Percentiles rank a stretch among this genome's conserved stretches.
Conservation (phyloP, 64 coral and sea anemone genomes). For the Cladopsammia gracilis region DNA sequence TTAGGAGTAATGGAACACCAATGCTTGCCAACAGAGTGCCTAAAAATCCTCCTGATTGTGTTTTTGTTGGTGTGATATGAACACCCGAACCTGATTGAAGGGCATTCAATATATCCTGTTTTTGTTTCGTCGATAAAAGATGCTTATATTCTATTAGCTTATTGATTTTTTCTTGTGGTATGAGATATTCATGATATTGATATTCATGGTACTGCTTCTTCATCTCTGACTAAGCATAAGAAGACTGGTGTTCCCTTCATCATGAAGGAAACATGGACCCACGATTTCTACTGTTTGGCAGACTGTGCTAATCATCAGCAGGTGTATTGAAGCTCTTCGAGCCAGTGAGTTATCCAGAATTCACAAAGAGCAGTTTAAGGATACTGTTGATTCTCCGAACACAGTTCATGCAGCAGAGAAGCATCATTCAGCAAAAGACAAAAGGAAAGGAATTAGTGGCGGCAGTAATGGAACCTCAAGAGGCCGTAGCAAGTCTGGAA, state of each 20-base stretch:
- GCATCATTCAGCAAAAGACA: neutral
- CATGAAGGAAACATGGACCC: neutral
- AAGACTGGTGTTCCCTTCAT: neutral
- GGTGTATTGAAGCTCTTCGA: too few species aligned
- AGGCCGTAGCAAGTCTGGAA: neutral
- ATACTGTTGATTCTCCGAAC: neutral
- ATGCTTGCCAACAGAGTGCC: too few species aligned
- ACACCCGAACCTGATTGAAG: too few species aligned
- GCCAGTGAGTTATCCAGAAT: neutral
- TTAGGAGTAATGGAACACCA: too few species aligned
- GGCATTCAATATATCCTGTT: too few species aligned
- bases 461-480: neutral
- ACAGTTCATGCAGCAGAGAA: neutral
- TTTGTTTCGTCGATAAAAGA: too few species aligned
- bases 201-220: neutral
- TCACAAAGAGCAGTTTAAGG: constrained; percentile 21
- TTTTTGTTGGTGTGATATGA: too few species aligned
- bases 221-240: neutral
- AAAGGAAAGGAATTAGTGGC: neutral
- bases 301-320: too few species aligned
- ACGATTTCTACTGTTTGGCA: neutral
- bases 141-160: too few species aligned
- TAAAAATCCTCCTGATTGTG: too few species aligned
- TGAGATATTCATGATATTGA: too few species aligned
- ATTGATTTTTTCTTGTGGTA: too few species aligned